A percentile compares a stretch with the other conserved stretches of the same genome.
Evolutionary conservation across 2,888 invertebrate genomes (phyloP).

Genomic region (Hirtodrosophila histrioides): DNA sequence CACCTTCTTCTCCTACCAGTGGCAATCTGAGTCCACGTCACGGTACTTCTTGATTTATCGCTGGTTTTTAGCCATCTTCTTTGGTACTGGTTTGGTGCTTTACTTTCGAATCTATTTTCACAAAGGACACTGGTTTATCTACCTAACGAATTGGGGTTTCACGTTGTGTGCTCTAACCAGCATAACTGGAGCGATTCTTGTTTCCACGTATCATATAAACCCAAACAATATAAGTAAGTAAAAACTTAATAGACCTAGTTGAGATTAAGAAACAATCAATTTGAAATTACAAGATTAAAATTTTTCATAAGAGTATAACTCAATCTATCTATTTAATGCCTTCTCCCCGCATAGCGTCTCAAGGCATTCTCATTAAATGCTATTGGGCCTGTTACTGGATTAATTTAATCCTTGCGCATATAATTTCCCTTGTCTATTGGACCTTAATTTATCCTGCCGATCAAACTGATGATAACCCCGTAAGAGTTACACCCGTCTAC

Average conservation of each 20-base stretch:
- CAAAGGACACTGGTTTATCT: slow-evolving; percentile 38
- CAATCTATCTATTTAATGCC: neutral
- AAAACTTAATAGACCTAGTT: neutral
- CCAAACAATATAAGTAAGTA: slow-evolving; percentile 34
- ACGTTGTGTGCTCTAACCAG: slow-evolving; percentile 27
- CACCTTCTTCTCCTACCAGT: slow-evolving; percentile 21
- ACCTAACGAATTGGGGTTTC: slow-evolving; percentile 53
- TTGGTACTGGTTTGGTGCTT: slow-evolving; percentile 2
- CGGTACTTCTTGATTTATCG: slow-evolving; percentile 45
- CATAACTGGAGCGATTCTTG: slow-evolving; percentile 32
- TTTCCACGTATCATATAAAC: slow-evolving; percentile 18
- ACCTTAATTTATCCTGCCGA: slow-evolving; percentile 18
- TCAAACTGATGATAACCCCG: neutral
- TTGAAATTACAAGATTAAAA: too few species aligned
- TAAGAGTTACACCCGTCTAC: neutral
- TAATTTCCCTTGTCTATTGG: slow-evolving; percentile 41
- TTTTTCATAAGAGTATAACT: too few species aligned
- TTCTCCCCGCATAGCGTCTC: slow-evolving; percentile 3
- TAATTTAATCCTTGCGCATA: slow-evolving; percentile 15
- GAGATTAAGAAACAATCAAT: too few species aligned
- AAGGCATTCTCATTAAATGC: neutral
- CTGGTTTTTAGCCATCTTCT: slow-evolving; percentile 41
- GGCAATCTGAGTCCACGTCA: slow-evolving; percentile 47
- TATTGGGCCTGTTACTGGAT: slow-evolving; percentile 54
- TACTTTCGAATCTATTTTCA: neutral